phyloP scores from a whole-genome alignment of 2,888 invertebrate species.

The Iselma pallidipennis region DNA sequence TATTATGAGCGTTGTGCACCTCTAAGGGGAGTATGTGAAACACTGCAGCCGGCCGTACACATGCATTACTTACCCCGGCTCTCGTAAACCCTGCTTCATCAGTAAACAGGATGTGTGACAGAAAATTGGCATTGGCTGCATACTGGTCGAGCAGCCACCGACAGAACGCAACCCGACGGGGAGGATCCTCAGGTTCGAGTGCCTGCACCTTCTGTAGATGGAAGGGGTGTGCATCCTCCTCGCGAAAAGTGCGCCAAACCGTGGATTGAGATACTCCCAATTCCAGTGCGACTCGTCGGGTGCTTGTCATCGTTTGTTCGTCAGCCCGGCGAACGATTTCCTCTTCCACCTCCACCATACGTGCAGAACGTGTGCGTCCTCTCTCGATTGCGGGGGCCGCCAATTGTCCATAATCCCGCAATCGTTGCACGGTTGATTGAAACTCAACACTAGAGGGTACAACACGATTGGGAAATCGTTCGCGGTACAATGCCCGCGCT shows the following conservation, averaged over 20 bases:
- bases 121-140: not conserved
- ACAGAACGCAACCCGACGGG: conserved; percentile 23
- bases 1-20: too few species aligned
- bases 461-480: conserved; percentile 9
- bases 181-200: conserved; percentile 17
- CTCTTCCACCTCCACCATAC: too few species aligned
- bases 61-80: not conserved
- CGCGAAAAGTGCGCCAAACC: conserved; percentile 13
- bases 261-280: not conserved
- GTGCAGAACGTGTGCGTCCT: too few species aligned
- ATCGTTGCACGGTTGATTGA: too few species aligned
- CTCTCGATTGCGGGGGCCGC: too few species aligned
- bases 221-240: conserved; percentile 16
- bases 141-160: conserved; percentile 3
- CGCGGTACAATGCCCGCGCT: conserved; percentile 11
- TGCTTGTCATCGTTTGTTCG: too few species aligned
- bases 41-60: not conserved
- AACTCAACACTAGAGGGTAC: too few species aligned
- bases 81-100: conserved; percentile 5
- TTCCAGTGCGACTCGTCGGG: not conserved
- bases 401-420: too few species aligned
- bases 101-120: conserved; percentile 4
- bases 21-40: too few species aligned
- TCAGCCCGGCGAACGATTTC: too few species aligned
- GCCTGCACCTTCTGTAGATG: conserved; percentile 22